Base-by-base conservation (phyloP, 2,797 vertebrate species). In the Sebastes minor region DNA sequence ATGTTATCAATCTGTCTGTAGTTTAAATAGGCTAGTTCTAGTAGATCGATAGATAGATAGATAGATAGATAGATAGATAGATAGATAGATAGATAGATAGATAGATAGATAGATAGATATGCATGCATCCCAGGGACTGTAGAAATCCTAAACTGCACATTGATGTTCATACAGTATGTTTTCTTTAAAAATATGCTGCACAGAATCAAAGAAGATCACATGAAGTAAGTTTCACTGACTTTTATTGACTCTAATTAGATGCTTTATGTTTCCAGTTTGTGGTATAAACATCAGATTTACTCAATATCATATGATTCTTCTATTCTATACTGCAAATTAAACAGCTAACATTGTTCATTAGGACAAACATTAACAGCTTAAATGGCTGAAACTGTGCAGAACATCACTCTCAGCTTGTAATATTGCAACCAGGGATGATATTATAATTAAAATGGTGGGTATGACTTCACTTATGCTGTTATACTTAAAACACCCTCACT, bases 211-310 rank as follows among this genome's bases (percentile, higher is more conserved):
- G 63, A 74, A 33, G 60, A 71, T 87, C 88, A 88, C 81, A 83
- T 84, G 72, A 59, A 80, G 56, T 75, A 18, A 18, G 33, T 90
- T 89, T 70, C 22, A 35, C 3, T 57, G 18, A 75, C 62, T 76
- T 91, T 89, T 84, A 91, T 89, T 83, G 6, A 42, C 16, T 68
- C 33, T 81, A 82, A 88, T 90, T 57, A 56, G 65, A 84, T 61
- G 22, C 55, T 76, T 65, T 25, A 22, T 86, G 80, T 60, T 74
- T 90, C 33, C 59, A 84, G 27, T 86, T 88, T 84, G 38, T 71
- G 68, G 30, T 60, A 63, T 42, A 38, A 86, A 78, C 71, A 79
- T 76, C 16, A 67, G 28, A 62, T 59, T 46, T 11, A 8, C 2
- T 81, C 56, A 53, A 10, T 35, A 22, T 65, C 25, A 38, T 38